Evolutionary conservation across 2,888 invertebrate genomes (phyloP), one percentile per base, ranked within the genome.

Genomic region (Archips crataeganus): DNA sequence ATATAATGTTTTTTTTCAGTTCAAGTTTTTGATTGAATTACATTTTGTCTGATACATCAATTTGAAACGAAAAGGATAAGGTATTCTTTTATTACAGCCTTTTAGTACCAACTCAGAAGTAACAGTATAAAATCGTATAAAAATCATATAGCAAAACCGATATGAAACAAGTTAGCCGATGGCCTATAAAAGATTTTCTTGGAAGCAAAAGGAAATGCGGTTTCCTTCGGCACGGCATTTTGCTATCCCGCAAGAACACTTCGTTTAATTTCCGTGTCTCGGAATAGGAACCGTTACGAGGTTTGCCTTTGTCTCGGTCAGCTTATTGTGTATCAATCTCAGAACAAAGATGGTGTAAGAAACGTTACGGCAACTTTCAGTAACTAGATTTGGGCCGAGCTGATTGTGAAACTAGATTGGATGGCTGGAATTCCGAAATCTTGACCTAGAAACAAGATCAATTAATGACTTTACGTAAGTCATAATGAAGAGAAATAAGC

Each of bases 261-360:
- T 23, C 9, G 49, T 65, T 65, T 65, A 49, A 65, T 65, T 65
- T 65, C 64, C 64, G 64, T 34, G 64, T 11, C 64, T 34, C 13
- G 36, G 15, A n/a, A 34, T 34, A n/a, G 34, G 49, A 57, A 9
- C 63, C 32, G 51, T 49, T 49, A 65, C 64, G 51, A 65, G 64
- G 64, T 65, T 47, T 49, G 64, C 51, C 64, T 51, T 65, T 65
- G 64, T 34, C 36, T 49, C 34, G 64, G 64, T 15, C 49, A 47
- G 15, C 23, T 51, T 51, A 49, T 65, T 36, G 49, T 65, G 49
- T 65, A 15, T 9, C 64, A 65, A 51, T 49, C 49, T n/a, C 3
- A 36, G 32, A 13, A 63, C 47, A 51, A 51, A 65, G 64, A 49
- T 65, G 45, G 15, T 36, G 64, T 36, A 36, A 51, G 13, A 13